Conservation (phyloP, 2,113 vertebrate species). For the Indri indri region DNA sequence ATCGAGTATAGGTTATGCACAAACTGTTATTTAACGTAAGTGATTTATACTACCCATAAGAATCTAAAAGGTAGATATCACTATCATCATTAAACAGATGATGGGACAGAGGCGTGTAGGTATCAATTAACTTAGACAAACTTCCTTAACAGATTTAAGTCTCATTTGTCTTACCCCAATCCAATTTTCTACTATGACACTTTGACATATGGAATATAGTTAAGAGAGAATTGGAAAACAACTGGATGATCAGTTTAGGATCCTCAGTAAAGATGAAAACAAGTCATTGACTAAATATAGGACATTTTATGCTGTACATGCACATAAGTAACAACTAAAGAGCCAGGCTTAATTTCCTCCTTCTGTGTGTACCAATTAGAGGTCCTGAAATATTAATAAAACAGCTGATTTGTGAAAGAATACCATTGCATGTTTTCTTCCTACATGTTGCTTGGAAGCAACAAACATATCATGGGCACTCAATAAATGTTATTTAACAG, state of each 20-base stretch:
- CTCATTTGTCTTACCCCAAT: not conserved
- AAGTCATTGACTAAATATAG: slow-evolving; percentile 12
- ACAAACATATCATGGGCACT: slow-evolving; percentile 17
- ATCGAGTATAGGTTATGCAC: not conserved
- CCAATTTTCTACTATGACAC: not conserved
- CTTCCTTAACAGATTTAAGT: not conserved
- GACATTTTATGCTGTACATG: not conserved
- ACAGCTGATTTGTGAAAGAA: slow-evolving; percentile 49
- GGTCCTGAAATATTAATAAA: slow-evolving; percentile 71
- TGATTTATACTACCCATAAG: not conserved
- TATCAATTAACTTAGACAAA: not conserved
- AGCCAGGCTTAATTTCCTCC: slow-evolving; percentile 2
- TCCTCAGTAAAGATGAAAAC: not conserved
- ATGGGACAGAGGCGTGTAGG: not conserved
- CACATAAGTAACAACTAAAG: slow-evolving; percentile 5
- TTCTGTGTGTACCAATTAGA: slow-evolving; percentile 56
- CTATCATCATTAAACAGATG: not conserved
- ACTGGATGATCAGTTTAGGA: not conserved
- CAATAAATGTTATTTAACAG: slow-evolving; percentile 71
- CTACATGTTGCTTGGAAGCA: slow-evolving; percentile 43
- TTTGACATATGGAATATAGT: not conserved
- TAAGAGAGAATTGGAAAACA: not conserved
- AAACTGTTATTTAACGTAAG: not conserved
- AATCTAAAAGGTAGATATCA: not conserved
- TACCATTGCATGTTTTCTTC: slow-evolving; percentile 17